phyloP scores from a whole-genome alignment of 1,140 invertebrate genomes.

The Calliopsis andreniformis region DNA sequence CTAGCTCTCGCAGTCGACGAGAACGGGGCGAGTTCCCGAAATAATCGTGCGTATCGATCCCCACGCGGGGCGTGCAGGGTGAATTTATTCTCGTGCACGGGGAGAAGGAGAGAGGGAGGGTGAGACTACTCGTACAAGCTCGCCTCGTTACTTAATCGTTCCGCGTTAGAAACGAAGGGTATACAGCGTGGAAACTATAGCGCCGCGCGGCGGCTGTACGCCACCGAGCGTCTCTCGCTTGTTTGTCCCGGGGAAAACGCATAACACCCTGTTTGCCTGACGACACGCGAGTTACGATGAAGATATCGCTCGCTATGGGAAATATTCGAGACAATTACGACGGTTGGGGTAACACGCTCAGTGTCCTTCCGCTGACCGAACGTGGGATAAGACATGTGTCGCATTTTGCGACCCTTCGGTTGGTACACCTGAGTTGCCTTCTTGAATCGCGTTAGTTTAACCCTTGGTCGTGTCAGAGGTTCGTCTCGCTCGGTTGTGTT shows the following conservation, averaged over 20 bases:
- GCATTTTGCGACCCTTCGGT: not conserved
- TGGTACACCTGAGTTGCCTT: not conserved
- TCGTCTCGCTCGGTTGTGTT: not conserved
- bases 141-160: slow-evolving; percentile 66
- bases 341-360: not conserved
- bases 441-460: not conserved
- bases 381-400: not conserved
- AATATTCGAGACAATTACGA: slow-evolving; percentile 13
- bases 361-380: not conserved
- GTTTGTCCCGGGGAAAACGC: slow-evolving; percentile 20
- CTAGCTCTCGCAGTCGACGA: slow-evolving; percentile 50
- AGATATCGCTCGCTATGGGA: no score
- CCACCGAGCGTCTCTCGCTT: slow-evolving; percentile 4
- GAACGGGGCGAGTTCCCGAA: slow-evolving; percentile 68
- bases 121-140: slow-evolving; percentile 46
- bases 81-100: slow-evolving; percentile 68
- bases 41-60: slow-evolving; percentile 72
- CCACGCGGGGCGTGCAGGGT: slow-evolving; percentile 63
- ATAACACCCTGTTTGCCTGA: not conserved
- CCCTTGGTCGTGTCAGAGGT: not conserved
- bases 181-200: slow-evolving; percentile 45
- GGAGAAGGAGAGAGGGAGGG: slow-evolving; percentile 41
- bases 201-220: slow-evolving; percentile 36
- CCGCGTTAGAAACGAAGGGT: slow-evolving; percentile 60
- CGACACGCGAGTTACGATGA: slow-evolving; percentile 9